Evolutionary conservation across 2,797 vertebrate species (phyloP), one percentile per base, ranked within the genome.

Genomic region (Cygnus olor): DNA sequence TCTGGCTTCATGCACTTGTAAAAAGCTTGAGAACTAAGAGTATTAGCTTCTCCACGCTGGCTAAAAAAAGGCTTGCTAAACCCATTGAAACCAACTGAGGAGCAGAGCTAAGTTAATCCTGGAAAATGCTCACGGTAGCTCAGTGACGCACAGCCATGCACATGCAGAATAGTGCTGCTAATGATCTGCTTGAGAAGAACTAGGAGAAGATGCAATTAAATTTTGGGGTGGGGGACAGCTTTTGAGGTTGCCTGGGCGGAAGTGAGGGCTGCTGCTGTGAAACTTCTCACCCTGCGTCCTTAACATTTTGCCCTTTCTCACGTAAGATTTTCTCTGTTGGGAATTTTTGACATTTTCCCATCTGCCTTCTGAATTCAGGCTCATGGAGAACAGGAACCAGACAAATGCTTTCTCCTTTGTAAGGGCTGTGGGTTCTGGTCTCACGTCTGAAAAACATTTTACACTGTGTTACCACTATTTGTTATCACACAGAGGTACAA

Each of bases 61-160:
- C 95, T 96, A 96, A 97, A 97, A 96, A 97, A 95, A 95, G 95
- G 66, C 89, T 90, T 82, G 85, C 90, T 96, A 97, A 97, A 92
- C 58, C 89, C 58, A 1, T 86, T 93, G 95, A 95, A 95, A 81
- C 83, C 96, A 96, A 93, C 56, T 89, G 96, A 95, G 73, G 94
- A 92, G 79, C 36, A 70, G 80, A 94, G 92, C 80, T 88, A 77
- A 90, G 80, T 94, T 96, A 96, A 96, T 97, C 96, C 95, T 77
- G 88, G 92, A 91, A 96, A 96, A 94, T 40, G 94, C 89, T 94
- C 94, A 77, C 1, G 4, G 65, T 88, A 68, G 84, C 94, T 96
- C 94, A 63, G 74, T 93, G 96, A 95, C n/a, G 42, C 92, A 92
- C 0, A 3, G 71, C 83, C 90, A 6, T 38, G 94, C 70, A 70